Base-by-base conservation (phyloP, 2,888 invertebrate genomes). In the Therioaphis trifolii region DNA sequence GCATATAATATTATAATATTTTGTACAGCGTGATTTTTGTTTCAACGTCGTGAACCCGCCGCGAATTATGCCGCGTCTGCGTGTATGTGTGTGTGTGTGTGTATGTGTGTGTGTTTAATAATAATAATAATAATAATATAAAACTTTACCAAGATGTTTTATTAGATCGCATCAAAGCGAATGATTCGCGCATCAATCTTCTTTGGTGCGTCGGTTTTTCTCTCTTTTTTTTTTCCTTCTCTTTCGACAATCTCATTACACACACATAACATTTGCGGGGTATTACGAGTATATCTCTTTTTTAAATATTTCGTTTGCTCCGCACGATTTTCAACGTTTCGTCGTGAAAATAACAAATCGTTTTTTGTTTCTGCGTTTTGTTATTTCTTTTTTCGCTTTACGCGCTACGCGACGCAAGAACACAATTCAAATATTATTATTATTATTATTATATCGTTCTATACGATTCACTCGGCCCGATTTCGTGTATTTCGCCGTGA, bases 131-230 rank as follows among this genome's bases (percentile, higher is more conserved):
- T 35, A 35, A 35, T 35, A n/a, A n/a, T n/a, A n/a, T n/a, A n/a
- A n/a, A n/a, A 35, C 35, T 35, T 35, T 3, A 35, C 7, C 4
- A 35, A 35, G 7, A 35, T 35, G 21, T 12, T 58, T 58, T 58
- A 21, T 58, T 58, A 35, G n/a, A 72, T 52, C 29, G 29, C 49
- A 29, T 35, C 72, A 74, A 55, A 74, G 29, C 14, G 21, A 55
- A 55, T 14, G 1, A 35, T 21, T 27, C 21, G n/a, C 21, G 9
- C 3, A 12, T 7, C 12, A 27, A 14, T 21, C n/a, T 72, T 71
- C n/a, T 52, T 49, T 27, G 1, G 1, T 11, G 29, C 4, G 15
- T n/a, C 15, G 7, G 1, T 5, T 35, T 4, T 52, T 18, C 29
- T 27, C 49, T 27, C 12, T 46, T 24, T 24, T 46, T 46, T 46